Evolutionary conservation across 2,888 invertebrate species (phyloP), one percentile per base, ranked within the genome.

Genomic region (Nesidiocoris tenuis): DNA sequence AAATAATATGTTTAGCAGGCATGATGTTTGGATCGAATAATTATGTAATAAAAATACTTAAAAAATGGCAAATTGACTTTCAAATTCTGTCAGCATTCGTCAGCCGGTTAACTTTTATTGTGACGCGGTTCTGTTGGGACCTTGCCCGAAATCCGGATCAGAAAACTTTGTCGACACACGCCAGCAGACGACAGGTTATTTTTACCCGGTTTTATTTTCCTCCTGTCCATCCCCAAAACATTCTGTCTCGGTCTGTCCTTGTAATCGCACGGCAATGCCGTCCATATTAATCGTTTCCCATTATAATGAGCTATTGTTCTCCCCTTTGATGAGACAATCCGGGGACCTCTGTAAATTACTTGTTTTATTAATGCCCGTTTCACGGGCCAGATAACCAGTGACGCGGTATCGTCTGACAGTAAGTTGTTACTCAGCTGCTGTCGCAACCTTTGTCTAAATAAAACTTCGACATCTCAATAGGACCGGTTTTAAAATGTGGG

Each of bases 241-340:
- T 12, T 54, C 7, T 54, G n/a, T 59, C 59, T 59, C 17, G 18
- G 59, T 9, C 7, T 16, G 7, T 59, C 19, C 59, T 54, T 19
- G 59, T 59, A n/a, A 9, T 19, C n/a, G 7, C 17, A 3, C 59
- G 17, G n/a, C n/a, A n/a, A n/a, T 59, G n/a, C n/a, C 59, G 59
- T 19, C 19, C 59, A 18, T 59, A 59, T 59, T 59, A 59, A 59
- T 59, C n/a, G 59, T n/a, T 59, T 19, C 59, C 19, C 59, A 59
- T 59, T 59, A 59, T 5, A 59, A 18, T 17, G 59, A 59, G 18
- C 59, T 19, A 18, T 59, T 59, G 59, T 59, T 59, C 59, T 3
- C 7, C 59, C 17, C 59, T 59, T 59, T 59, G 59, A 59, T 59
- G 59, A 59, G 59, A 59, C 59, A 18, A 59, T 19, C 17, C 19